A percentile compares a stretch with the other conserved stretches of the same genome.
phyloP scores from a whole-genome alignment of 1,140 invertebrate species.

The Eupristina koningsbergeri region DNA sequence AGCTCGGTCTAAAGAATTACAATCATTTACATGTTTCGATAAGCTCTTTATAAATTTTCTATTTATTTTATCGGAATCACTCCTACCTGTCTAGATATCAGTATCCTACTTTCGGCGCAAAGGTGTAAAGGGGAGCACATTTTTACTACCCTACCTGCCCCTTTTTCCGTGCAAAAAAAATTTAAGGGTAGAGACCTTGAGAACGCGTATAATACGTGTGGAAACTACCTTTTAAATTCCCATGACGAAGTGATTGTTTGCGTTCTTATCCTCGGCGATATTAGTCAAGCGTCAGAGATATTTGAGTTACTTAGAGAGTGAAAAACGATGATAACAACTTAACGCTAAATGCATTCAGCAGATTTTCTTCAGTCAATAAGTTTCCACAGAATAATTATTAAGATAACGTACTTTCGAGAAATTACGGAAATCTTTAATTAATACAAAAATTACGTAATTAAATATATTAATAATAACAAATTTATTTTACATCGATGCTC shows the following conservation, averaged over 20 bases:
- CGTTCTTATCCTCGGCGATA: conserved; percentile 27
- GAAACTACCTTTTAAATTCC: conserved; percentile 44
- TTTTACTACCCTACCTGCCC: neutral
- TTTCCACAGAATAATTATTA: conserved; percentile 21
- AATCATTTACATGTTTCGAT: too few species aligned
- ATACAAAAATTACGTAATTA: neutral
- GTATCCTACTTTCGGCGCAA: neutral
- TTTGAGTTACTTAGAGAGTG: conserved; percentile 37
- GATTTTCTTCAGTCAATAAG: conserved; percentile 11
- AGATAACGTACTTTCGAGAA: neutral
- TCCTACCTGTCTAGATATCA: neutral
- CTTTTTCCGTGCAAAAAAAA: conserved; percentile 14
- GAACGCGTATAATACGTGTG: conserved; percentile 34
- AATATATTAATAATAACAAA: neutral
- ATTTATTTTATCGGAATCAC: neutral
- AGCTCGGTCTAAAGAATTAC: neutral
- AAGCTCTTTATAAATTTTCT: too few species aligned
- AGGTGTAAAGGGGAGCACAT: neutral
- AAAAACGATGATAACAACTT: conserved; percentile 31
- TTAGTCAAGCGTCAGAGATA: conserved; percentile 20
- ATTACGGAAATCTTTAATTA: neutral
- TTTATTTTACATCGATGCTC: too few species aligned
- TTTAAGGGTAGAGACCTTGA: conserved; percentile 7
- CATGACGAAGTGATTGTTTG: conserved; percentile 42
- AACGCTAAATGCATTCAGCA: neutral